phyloP scores from a whole-genome alignment of 2,797 vertebrate species.

The Triplophysa yarkandensis region DNA sequence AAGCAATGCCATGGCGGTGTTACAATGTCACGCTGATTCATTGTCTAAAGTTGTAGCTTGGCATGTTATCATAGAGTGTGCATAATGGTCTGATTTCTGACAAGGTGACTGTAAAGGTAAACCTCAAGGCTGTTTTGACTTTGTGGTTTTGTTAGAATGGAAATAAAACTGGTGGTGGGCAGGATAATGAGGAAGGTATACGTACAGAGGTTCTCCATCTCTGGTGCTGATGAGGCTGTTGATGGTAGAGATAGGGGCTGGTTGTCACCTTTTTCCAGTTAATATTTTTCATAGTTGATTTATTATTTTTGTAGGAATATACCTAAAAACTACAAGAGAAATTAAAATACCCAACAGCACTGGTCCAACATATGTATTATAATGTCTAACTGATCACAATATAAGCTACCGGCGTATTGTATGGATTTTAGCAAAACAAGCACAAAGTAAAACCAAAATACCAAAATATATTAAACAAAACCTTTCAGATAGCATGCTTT shows the following conservation, averaged over 20 bases:
- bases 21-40: conserved; percentile 28
- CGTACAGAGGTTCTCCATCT: not conserved
- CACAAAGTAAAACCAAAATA: too few species aligned
- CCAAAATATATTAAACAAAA: too few species aligned
- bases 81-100: not conserved
- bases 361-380: too few species aligned
- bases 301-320: not conserved
- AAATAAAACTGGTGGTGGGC: not conserved
- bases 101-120: not conserved
- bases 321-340: not conserved
- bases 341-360: too few species aligned
- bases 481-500: too few species aligned
- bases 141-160: not conserved
- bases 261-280: not conserved
- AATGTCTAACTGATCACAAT: too few species aligned
- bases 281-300: not conserved
- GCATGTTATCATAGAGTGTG: conserved; percentile 13
- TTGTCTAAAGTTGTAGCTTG: not conserved
- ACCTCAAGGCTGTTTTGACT: not conserved
- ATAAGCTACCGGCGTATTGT: too few species aligned
- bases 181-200: conserved; percentile 11
- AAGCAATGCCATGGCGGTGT: conserved; percentile 18
- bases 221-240: not conserved
- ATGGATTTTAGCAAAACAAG: too few species aligned
- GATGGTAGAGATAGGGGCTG: not conserved